Evolutionary conservation across 2,113 vertebrate species (phyloP).

Genomic region (Grantiella picta): DNA sequence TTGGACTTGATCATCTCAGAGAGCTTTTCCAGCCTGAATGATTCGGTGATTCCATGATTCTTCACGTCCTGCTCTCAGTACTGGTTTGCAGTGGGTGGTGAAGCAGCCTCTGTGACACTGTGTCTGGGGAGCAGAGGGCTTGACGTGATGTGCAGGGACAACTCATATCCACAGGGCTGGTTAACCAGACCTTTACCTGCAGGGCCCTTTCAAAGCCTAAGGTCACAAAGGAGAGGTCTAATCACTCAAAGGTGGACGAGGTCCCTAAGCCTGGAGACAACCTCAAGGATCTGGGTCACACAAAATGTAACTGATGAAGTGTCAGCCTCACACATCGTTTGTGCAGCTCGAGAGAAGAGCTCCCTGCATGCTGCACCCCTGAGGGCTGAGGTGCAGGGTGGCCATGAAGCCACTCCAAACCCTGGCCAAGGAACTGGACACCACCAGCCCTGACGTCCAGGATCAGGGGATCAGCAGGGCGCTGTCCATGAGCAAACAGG

Average conservation of each 20-base stretch:
- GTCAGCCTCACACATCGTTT: background rate
- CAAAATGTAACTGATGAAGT: background rate
- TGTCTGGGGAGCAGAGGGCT: background rate
- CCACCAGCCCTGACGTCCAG: background rate
- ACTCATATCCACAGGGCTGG: background rate
- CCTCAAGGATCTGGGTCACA: background rate
- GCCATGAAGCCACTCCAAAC: background rate
- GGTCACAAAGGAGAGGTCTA: background rate
- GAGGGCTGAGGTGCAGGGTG: background rate
- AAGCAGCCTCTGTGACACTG: background rate
- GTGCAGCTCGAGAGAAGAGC: background rate
- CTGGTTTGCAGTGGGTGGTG: background rate
- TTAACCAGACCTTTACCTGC: background rate
- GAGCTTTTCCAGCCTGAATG: background rate
- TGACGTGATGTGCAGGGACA: background rate
- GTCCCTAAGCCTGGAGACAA: background rate
- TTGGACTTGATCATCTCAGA: background rate
- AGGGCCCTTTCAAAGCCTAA: background rate
- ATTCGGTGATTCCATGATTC: background rate
- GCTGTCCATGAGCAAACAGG: background rate
- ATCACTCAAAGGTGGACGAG: background rate
- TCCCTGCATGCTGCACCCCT: background rate
- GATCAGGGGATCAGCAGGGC: background rate
- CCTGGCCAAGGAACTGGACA: background rate
- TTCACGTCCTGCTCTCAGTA: rapidly evolving